Conservation (phyloP, 2,797 vertebrate genomes). For the Coregonus suidteri region DNA sequence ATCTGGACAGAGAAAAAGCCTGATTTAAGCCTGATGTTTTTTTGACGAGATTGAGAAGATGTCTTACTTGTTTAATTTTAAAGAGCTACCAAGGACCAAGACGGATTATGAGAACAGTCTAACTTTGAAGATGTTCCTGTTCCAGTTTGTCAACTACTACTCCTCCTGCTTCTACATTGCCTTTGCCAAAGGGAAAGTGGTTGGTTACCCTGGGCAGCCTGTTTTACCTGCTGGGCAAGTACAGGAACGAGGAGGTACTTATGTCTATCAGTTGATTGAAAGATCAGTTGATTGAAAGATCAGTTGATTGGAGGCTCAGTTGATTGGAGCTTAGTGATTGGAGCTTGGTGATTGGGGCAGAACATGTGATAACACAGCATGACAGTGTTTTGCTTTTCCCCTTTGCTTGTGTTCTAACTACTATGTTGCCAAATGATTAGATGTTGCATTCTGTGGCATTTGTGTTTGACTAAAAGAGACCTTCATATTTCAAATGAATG, state of each 20-base stretch:
- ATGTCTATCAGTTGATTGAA: neutral
- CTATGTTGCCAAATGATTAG: neutral
- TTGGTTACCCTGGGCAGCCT: conserved; percentile 85
- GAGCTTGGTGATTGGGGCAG: neutral
- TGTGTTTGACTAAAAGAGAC: neutral
- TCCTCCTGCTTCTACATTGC: conserved; percentile 97
- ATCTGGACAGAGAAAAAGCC: neutral
- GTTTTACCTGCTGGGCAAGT: conserved; percentile 88
- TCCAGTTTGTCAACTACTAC: conserved; percentile 97
- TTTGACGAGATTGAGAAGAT: neutral
- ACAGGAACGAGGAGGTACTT: conserved; percentile 90
- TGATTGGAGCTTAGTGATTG: neutral
- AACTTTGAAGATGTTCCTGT: conserved; percentile 96
- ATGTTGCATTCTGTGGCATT: neutral
- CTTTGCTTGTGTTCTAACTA: no score
- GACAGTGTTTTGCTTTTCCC: neutral
- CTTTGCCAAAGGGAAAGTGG: conserved; percentile 91
- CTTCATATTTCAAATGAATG: neutral
- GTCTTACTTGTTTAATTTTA: conserved; percentile 18
- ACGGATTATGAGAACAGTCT: conserved; percentile 94
- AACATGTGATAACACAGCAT: neutral
- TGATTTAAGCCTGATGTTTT: neutral
- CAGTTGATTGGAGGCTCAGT: neutral
- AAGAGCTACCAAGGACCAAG: conserved; percentile 92
- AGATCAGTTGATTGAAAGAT: neutral